Evolutionary conservation across 2,113 vertebrate species (phyloP).

Genomic region (Campylomormyrus numenius): DNA sequence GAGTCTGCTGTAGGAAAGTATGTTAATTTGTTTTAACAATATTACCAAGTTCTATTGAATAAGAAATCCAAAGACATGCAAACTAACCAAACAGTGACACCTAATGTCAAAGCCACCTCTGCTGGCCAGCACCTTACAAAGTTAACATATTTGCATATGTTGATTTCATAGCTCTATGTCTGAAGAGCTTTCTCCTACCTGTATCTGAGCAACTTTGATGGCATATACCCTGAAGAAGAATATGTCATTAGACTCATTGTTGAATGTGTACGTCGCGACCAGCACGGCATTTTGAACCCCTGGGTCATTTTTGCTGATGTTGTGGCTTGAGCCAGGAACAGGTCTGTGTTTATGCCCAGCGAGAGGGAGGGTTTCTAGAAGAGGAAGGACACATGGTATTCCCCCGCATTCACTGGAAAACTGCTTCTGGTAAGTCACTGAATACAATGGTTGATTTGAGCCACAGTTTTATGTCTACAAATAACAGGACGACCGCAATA

Average conservation of each 20-base stretch:
- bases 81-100: not conserved
- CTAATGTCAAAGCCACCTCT: not conserved
- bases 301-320: slow-evolving; percentile 47
- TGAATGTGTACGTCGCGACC: slow-evolving; percentile 41
- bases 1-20: not conserved
- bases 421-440: not conserved
- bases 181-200: slow-evolving; percentile 39
- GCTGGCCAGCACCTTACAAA: not conserved
- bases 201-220: slow-evolving; percentile 45
- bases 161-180: not conserved
- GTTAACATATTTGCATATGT: not conserved
- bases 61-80: not conserved
- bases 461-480: not conserved
- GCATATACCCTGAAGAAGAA: slow-evolving; percentile 52
- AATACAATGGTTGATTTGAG: not conserved
- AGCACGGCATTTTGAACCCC: slow-evolving; percentile 43
- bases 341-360: not conserved
- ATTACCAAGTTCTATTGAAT: not conserved
- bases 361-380: not conserved
- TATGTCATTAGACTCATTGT: slow-evolving; percentile 58
- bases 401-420: not conserved
- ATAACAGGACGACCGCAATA: not conserved
- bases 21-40: not conserved
- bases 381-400: not conserved
- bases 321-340: slow-evolving; percentile 40